Evolutionary conservation across 2,113 vertebrate species (phyloP), one percentile per base, ranked within the genome.

Genomic region (Eptatretus burgeri): DNA sequence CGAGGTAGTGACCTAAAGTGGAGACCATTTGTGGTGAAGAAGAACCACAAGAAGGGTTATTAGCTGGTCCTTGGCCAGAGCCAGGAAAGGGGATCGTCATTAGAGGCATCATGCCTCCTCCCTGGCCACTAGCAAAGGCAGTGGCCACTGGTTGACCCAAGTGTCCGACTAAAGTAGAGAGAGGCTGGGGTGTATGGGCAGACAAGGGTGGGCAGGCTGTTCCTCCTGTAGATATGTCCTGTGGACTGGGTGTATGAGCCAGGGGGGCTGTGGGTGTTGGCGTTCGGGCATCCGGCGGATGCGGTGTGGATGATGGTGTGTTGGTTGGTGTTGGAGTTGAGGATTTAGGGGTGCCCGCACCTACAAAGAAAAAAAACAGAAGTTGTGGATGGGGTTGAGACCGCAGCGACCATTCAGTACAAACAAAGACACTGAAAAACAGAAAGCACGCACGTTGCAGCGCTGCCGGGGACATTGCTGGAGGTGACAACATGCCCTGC

Each of bases 261-360:
- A 69, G 82, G 71, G 81, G 79, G 73, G 80, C 72, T 1, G 76
- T 76, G 74, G 83, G 82, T 68, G 83, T 79, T 67, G 81, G 76
- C 62, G 73, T 77, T 74, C 81, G 82, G 72, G 76, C 74, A 71
- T 88, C 87, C 64, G 77, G 56, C 68, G 85, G 83, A 74, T 93
- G 81, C 66, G 87, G 89, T 67, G 83, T 82, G 67, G 86, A 91
- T 77, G 87, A 88, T 63, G 81, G 86, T 69, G 85, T 87, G 78
- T 81, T 84, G 71, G 79, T 83, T 73, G 88, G 88, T 66, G 89
- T 86, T 74, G 91, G 91, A 71, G 85, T 81, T 73, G 86, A 85
- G 77, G 88, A 80, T 76, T 94, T 95, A 70, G 91, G 85, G 73
- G 89, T 89, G 75, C 86, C 86, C 70, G 86, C 88, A 80, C 89